phyloP scores from a whole-genome alignment of 1,140 invertebrate species.

The Radopholus similis region DNA sequence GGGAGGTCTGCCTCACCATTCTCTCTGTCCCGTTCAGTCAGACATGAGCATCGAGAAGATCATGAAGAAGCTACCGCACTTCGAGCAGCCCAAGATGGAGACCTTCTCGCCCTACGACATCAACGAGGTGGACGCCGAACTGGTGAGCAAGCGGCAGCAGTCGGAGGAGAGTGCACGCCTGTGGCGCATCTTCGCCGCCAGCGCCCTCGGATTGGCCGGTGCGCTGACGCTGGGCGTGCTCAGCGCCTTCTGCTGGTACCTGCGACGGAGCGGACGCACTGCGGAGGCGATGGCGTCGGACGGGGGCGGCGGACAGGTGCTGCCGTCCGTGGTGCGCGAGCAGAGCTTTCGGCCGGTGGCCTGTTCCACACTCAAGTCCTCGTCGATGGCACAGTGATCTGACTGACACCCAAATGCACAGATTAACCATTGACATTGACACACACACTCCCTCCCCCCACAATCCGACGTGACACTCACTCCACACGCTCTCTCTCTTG shows the following conservation, averaged over 20 bases:
- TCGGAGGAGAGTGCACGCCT: constrained; percentile 1
- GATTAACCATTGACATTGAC: no score
- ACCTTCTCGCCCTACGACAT: constrained; percentile 59
- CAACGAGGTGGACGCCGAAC: constrained; percentile 49
- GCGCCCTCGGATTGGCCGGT: constrained; percentile 47
- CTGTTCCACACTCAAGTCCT: constrained; percentile 18
- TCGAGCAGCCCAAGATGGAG: constrained; percentile 40
- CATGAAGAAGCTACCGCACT: constrained; percentile 50
- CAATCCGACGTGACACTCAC: no score
- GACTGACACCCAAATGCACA: no score
- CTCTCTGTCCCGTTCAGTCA: constrained; percentile 18
- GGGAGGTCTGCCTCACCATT: background rate
- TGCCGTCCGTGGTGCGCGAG: constrained; percentile 9
- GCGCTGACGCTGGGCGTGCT: constrained; percentile 45
- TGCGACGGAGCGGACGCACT: background rate
- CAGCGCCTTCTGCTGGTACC: constrained; percentile 42
- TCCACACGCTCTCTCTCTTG: no score
- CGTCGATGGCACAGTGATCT: no score
- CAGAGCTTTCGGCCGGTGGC: constrained; percentile 11
- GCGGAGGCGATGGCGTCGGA: background rate
- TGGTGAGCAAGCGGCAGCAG: constrained; percentile 38
- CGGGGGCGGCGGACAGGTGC: background rate
- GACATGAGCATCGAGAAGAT: constrained; percentile 53
- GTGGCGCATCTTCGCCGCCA: constrained; percentile 43
- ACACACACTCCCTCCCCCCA: no score